Percentiles rank a stretch among this genome's conserved stretches.
These are phyloP conservation scores for Wasmannia auropunctata DNA, from an alignment of 1,140 invertebrate species.

Conservation along the genomic window DNA sequence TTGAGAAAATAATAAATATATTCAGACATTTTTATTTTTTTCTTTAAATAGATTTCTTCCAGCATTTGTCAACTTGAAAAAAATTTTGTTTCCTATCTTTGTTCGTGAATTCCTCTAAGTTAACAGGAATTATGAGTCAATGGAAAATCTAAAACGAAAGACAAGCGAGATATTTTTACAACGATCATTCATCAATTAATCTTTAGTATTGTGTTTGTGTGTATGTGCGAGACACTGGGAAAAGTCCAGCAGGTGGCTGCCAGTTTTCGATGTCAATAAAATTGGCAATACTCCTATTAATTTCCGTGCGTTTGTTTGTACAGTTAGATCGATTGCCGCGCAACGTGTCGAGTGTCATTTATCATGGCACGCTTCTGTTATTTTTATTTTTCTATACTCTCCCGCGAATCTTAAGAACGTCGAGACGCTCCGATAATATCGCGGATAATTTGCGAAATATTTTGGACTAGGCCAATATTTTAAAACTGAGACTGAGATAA, in stretches of 20 bases:
- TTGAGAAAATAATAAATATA: not conserved
- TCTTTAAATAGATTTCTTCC: not conserved
- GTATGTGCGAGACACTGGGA: not conserved
- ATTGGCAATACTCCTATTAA: slow-evolving; percentile 3
- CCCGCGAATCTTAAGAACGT: not conserved
- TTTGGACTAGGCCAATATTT: not conserved
- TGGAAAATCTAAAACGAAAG: not conserved
- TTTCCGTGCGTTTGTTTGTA: not conserved
- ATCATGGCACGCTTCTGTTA: not conserved
- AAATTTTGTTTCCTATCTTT: not conserved
- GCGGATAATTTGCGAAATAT: not conserved
- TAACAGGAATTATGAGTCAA: not conserved
- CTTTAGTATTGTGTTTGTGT: not conserved
- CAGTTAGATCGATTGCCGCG: not conserved
- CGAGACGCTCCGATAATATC: not conserved
- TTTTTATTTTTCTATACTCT: not conserved
- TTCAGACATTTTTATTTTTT: slow-evolving; percentile 2
- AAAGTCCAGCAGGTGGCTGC: slow-evolving; percentile 47
- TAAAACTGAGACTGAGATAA: not conserved
- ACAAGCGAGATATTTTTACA: slow-evolving; percentile 66
- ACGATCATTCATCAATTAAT: slow-evolving; percentile 51
- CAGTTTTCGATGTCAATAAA: slow-evolving; percentile 19
- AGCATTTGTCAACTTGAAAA: not conserved
- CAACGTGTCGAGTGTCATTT: slow-evolving; percentile 9
- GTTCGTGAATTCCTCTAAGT: not conserved